Base-by-base conservation (phyloP, 2,797 vertebrate genomes). In the Pseudomugil gertrudae region DNA sequence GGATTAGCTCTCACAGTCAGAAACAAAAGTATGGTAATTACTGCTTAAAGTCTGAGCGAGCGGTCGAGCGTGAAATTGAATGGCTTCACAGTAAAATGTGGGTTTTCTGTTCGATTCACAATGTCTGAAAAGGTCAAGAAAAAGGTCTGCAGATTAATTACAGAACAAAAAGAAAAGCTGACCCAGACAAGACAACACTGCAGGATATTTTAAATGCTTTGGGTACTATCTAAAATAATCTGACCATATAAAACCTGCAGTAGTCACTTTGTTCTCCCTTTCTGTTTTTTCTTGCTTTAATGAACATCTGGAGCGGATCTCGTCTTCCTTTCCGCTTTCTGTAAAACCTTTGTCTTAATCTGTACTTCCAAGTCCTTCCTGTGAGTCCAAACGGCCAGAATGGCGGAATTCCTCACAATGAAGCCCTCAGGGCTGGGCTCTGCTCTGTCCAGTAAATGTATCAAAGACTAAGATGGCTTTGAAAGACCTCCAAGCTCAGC, bases 21-120 rank as follows among this genome's bases (percentile, higher is more conserved):
- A 47, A 38, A 56, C 43, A 38, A 24, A 63, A 24, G 43, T 40
- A 32, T 21, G 33, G 30, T 58, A 68, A 74, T 78, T 53, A 60
- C 59, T 68, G 47, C 27, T 64, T 66, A 24, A 70, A 69, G 72
- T 74, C 67, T 63, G 53, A 63, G 55, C n/a, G 69, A 75, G 70
- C 70, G 77, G 59, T 60, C 61, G 66, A 38, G 72, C 77, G 23
- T 69, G 75, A 78, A 78, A 90, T 84, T 83, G 70, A 59, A 72
- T 17, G 2, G 47, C 30, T 66, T 43, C 19, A 72, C 21, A 61
- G 57, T 62, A 35, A 85, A 79, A 72, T 45, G 38, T 51, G 50
- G 74, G 51, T 74, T 77, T 62, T 72, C 50, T 62, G 65, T 33
- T 80, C 53, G 58, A 43, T 55, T 81, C 30, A 51, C 17, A 17